phyloP scores from a whole-genome alignment of 2,797 vertebrate species.

The Paedocypris micromegethes region DNA sequence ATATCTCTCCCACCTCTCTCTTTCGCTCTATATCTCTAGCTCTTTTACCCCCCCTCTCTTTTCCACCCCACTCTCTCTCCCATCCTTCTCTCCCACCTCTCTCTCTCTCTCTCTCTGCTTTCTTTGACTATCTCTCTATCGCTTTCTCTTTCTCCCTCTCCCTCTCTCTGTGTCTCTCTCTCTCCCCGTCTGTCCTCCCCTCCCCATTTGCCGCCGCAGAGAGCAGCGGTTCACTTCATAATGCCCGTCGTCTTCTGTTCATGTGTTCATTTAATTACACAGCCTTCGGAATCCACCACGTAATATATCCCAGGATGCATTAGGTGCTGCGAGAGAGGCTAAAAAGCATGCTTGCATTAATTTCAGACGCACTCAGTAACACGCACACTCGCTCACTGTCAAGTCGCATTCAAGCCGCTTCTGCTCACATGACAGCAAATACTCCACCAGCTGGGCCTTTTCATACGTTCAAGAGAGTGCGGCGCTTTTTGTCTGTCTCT shows the following conservation, averaged over 20 bases:
- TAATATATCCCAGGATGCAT: slow-evolving; percentile 28
- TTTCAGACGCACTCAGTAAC: slow-evolving; percentile 21
- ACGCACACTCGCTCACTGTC: slow-evolving; percentile 20
- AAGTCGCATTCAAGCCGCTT: slow-evolving; percentile 24
- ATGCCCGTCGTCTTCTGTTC: slow-evolving; percentile 25
- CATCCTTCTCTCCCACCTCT: no score
- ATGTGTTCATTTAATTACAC: slow-evolving; percentile 43
- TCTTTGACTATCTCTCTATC: no score
- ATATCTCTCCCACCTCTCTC: neutral
- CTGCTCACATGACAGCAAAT: slow-evolving; percentile 32
- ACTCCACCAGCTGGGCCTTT: slow-evolving; percentile 30
- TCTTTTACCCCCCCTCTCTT: no score
- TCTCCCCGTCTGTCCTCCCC: neutral
- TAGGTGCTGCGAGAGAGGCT: slow-evolving; percentile 28
- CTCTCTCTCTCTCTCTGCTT: no score
- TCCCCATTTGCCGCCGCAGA: slow-evolving; percentile 11
- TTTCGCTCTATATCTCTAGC: no score
- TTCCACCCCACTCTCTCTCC: no score
- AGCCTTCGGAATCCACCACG: slow-evolving; percentile 33
- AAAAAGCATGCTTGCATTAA: slow-evolving; percentile 31
- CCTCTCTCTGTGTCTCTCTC: neutral
- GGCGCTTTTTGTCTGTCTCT: slow-evolving; percentile 21
- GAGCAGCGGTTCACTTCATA: slow-evolving; percentile 32
- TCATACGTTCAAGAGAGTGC: slow-evolving; percentile 29
- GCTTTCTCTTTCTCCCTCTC: no score